phyloP scores from a whole-genome alignment of 2,888 invertebrate species.

The Euphydryas editha region DNA sequence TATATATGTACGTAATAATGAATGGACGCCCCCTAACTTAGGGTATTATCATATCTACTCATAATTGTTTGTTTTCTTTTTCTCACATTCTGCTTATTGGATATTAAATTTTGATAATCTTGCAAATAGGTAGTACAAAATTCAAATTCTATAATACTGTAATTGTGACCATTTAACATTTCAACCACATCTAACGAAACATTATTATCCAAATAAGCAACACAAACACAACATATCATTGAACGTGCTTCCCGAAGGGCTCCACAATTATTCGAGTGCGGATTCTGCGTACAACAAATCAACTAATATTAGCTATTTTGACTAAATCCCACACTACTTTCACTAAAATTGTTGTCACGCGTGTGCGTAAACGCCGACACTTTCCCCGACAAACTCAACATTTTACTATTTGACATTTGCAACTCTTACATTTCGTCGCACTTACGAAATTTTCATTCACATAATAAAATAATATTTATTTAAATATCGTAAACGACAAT shows the following conservation, averaged over 20 bases:
- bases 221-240: constrained; percentile 24
- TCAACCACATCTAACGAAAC: not conserved
- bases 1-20: too few species aligned
- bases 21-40: too few species aligned
- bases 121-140: not conserved
- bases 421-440: constrained; percentile 46
- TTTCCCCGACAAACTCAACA: constrained; percentile 62
- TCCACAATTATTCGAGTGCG: constrained; percentile 32
- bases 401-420: constrained; percentile 55
- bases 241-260: constrained; percentile 34
- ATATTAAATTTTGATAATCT: too few species aligned
- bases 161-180: not conserved
- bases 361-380: constrained; percentile 49
- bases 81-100: too few species aligned
- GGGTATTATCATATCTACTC: too few species aligned
- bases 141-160: not conserved
- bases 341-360: constrained; percentile 64
- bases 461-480: constrained; percentile 34
- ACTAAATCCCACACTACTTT: constrained; percentile 61
- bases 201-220: constrained; percentile 22
- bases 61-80: too few species aligned
- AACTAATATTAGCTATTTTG: constrained; percentile 52
- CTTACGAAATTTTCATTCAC: constrained; percentile 43
- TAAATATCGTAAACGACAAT: constrained; percentile 15
- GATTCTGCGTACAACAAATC: constrained; percentile 50